Evolutionary conservation across 2,113 vertebrate species (phyloP), one percentile per base, ranked within the genome.

Genomic region (Eurypyga helias): DNA sequence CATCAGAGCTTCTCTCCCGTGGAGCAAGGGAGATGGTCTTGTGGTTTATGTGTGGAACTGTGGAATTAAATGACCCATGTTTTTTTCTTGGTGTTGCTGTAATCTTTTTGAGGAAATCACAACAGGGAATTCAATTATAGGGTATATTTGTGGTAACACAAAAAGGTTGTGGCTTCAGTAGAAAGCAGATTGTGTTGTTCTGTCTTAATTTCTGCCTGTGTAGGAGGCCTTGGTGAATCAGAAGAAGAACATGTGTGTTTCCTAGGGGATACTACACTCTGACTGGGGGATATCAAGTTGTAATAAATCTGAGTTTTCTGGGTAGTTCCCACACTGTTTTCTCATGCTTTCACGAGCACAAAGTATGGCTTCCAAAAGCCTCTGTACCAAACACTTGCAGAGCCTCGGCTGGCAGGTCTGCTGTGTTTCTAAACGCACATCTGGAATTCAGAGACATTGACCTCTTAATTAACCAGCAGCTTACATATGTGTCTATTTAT

Each of bases 241-340:
- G n/a, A 76, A 78, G 28, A 66, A 4, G 6, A 75, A 34, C 11
- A 9, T 12, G 8, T 77, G 17, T 41, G 17, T 78, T 93, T 96
- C 48, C 34, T 54, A 70, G 38, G 84, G 72, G 41, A 81, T 92
- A 34, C 3, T 92, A 34, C 3, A 80, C 7, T 81, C 45, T 83
- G 69, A 75, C 34, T 87, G 23, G 43, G 36, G 60, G 24, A 86
- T 94, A 86, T 67, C 20, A 45, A 62, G 46, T 41, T 88, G 46
- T 81, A 87, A 89, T 83, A 92, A 93, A 87, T 90, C 36, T 93
- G 43, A 60, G 28, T 64, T 89, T 92, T 87, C 57, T 84, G 48
- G 28, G 34, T 66, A 71, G 67, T 93, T 97, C 76, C 72, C 90
- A 93, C 94, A 94, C 71, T 87, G 36, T 78, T 88, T 66, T 83